Evolutionary conservation across 92 coral and sea anemone genomes (phyloP), one percentile per base, ranked within the genome.

Genomic region (Phenganax marumi): DNA sequence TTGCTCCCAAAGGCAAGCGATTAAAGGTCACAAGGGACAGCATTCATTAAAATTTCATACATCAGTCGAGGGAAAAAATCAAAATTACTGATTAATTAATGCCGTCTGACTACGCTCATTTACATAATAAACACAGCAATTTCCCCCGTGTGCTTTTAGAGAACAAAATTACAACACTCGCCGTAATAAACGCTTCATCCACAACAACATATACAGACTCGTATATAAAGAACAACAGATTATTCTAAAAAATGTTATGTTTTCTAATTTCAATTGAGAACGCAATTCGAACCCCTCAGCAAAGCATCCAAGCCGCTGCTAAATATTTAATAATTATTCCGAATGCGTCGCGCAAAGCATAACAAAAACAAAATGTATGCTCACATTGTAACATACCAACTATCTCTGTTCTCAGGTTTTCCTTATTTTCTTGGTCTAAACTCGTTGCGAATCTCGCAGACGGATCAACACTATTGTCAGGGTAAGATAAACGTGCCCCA

Each of bases 11-110:
- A 49, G 22, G 18, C 48, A 76, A 48, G 23, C 24, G 68, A 56
- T 57, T 76, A n/a, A 76, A 76, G 68, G 25, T 23, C 68, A 54
- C 48, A 56, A 23, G 17, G 14, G 26, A 8, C 1, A 55, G 3
- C 81, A 46, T 49, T 50, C 83, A 10, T 78, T 33, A 24, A 48
- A 33, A 1, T 26, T 25, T 51, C 83, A 60, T 61, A 26, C 52
- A 60, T 43, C 25, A 78, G 43, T 78, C 83, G 73, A 50, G 72
- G 58, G 23, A 78, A 63, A 56, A 78, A 78, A 78, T 78, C 83
- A 62, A 62, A 78, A 78, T 78, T 78, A 78, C 43, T 78, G 83
- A 78, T 78, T 78, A 61, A 78, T 78, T 78, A 78, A 78, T 78
- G 50, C 26, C 63, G 83, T 78, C 83, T 63, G 83, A 61, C 83